phyloP scores from a whole-genome alignment of 1,140 invertebrate genomes.

The Diuraphis noxia region DNA sequence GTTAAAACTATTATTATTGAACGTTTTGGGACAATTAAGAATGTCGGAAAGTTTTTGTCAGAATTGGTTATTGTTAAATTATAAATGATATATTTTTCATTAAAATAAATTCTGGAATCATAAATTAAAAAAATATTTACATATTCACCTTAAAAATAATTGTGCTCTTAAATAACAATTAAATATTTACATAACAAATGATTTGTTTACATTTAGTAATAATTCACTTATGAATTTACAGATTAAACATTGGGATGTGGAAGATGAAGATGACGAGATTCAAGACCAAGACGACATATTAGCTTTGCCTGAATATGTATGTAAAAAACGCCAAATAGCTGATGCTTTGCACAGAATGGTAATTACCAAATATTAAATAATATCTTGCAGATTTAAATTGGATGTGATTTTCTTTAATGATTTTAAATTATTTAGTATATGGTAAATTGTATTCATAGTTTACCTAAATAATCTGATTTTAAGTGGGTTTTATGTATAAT shows the following conservation, averaged over 20 bases:
- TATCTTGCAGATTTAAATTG: neutral
- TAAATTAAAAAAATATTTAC: neutral
- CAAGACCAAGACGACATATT: slow-evolving; percentile 34
- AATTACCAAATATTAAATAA: neutral
- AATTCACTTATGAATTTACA: neutral
- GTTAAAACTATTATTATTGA: neutral
- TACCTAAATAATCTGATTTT: neutral
- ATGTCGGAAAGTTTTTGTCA: neutral
- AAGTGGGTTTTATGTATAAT: neutral
- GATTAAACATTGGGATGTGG: slow-evolving; percentile 50
- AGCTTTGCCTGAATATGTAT: slow-evolving; percentile 12
- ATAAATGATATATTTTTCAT: neutral
- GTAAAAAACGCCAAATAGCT: slow-evolving; percentile 40
- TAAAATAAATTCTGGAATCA: neutral
- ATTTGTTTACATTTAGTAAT: neutral
- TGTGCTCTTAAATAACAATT: neutral
- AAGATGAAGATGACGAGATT: slow-evolving; percentile 41
- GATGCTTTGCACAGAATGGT: slow-evolving; percentile 45
- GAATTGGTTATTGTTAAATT: neutral
- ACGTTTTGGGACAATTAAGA: neutral
- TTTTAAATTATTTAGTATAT: neutral
- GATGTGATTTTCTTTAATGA: too few relatives aligned
- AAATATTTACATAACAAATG: neutral
- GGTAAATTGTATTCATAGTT: neutral
- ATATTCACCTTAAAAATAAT: neutral